Conservation (phyloP, 2,888 invertebrate species). For the Drosophila sordidula region DNA sequence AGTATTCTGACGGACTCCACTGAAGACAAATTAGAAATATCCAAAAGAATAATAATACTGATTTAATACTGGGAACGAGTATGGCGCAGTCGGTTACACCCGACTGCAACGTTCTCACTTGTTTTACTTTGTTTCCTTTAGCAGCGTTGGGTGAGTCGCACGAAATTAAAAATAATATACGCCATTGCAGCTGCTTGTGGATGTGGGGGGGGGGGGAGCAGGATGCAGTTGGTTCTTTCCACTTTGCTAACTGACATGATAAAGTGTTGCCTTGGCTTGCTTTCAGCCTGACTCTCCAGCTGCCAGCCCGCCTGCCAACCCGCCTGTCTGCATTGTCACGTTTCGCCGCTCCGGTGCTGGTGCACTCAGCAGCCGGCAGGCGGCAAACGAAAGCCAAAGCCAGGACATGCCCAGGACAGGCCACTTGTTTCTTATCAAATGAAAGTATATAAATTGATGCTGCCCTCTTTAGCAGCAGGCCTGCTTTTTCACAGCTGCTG, state of each 20-base stretch:
- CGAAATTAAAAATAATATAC: constrained; percentile 63
- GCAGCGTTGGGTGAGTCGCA: constrained; percentile 39
- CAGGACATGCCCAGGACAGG: constrained; percentile 33
- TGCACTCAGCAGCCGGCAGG: constrained; percentile 38
- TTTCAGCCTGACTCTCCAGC: constrained; percentile 17
- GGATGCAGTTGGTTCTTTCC: constrained; percentile 39
- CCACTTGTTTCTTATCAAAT: constrained; percentile 77
- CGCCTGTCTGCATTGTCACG: constrained; percentile 68
- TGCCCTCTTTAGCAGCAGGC: constrained; percentile 23
- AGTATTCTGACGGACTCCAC: too few species aligned
- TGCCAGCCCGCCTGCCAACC: constrained; percentile 1
- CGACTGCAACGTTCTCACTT: too few species aligned
- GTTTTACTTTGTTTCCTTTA: constrained; percentile 5
- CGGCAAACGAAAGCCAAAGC: constrained; percentile 12
- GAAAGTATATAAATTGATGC: constrained; percentile 68
- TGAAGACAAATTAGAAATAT: too few species aligned
- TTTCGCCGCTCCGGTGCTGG: constrained; percentile 46
- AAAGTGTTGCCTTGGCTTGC: constrained; percentile 75
- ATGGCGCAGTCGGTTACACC: too few species aligned
- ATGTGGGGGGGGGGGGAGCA: neutral
- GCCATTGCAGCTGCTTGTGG: constrained; percentile 22
- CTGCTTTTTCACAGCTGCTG: constrained; percentile 50
- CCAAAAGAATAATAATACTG: too few species aligned
- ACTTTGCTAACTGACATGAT: constrained; percentile 76
- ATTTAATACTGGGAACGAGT: too few species aligned